Evolutionary conservation across 1,140 invertebrate species (phyloP), one percentile per base, ranked within the genome.

Genomic region (Hyles euphorbiae): DNA sequence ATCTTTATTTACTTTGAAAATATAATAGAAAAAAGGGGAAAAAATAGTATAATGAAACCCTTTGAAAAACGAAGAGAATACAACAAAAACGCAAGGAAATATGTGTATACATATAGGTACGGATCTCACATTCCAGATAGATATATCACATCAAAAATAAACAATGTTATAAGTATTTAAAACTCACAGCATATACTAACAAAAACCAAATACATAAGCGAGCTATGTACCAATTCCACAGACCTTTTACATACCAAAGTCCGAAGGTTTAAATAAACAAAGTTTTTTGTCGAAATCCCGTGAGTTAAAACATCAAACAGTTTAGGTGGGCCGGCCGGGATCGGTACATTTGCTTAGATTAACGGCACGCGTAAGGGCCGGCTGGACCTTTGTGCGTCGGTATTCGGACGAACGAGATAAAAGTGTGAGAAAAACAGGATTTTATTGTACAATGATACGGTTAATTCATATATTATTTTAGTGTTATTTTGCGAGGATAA

Each of bases 321-420:
- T 65, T 68, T 67, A 63, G 60, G 54, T 51, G 50, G 60, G 49
- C 32, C 43, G 34, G 45, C 54, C 58, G 32, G 67, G 65, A 67
- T 71, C 70, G 74, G 59, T 73, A 82, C 79, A 78, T 78, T 78
- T 78, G 64, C 73, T 68, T 80, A 76, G 77, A 79, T 82, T 78
- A 78, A 72, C 66, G 70, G 65, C 66, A 65, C 61, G 65, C 58
- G 66, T 72, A 76, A 74, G 70, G 73, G 74, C 55, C 54, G 52
- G 74, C 55, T 52, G 52, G 63, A 68, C 64, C 66, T 71, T 71
- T 71, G 40, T 36, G 10, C 34, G 46, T 22, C 12, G 43, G 34
- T 54, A 71, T 76, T 58, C 49, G 32, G 56, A 60, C 10, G 2
- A 52, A 60, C 65, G 65, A 67, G 54, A 56, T 44, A 44, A 43